Base-by-base conservation (phyloP, 2,888 invertebrate genomes). In the Furcula furcula region DNA sequence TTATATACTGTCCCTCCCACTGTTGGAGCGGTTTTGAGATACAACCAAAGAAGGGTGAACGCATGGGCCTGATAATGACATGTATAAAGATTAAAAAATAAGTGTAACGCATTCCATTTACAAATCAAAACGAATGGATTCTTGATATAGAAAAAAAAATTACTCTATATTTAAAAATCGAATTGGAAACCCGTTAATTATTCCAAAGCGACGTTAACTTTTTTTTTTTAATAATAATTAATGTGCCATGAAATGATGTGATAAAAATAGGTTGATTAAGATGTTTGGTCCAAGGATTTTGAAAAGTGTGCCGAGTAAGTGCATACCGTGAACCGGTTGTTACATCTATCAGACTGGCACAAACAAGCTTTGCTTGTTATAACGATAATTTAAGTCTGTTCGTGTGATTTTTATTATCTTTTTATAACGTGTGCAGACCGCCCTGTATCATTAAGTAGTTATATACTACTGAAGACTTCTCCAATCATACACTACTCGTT, bases 1-100 rank as follows among this genome's bases (percentile, higher is more conserved):
- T 72, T 87, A 72, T 88, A 88, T 88, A 87, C 75, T 32, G 64
- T 72, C 76, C 83, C 87, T 85, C 86, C 87, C 86, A 81, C 84
- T 79, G 63, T 48, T 48, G 48, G 49, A 54, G 34, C 51, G 43
- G 41, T 38, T 13, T 14, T 43, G 43, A 63, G 58, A 63, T 56
- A 61, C 60, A 19, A 40, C 40, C 47, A 48, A 56, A 64, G 67
- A 66, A 66, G 66, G 65, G 65, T 67, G 64, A 62, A 49, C 46
- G 58, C 55, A 41, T 63, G 55, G 59, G 63, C 62, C 29, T 44
- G 44, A 58, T 81, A 81, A 82, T 80, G 76, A 76, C 73, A 75
- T 72, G 74, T 71, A 70, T 75, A 76, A 50, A 72, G 76, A n/a
- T n/a, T n/a, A n/a, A n/a, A n/a, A n/a, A n/a, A n/a, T n/a, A n/a